Evolutionary conservation across 2,888 invertebrate genomes (phyloP), one percentile per base, ranked within the genome.

Genomic region (Nezara viridula): DNA sequence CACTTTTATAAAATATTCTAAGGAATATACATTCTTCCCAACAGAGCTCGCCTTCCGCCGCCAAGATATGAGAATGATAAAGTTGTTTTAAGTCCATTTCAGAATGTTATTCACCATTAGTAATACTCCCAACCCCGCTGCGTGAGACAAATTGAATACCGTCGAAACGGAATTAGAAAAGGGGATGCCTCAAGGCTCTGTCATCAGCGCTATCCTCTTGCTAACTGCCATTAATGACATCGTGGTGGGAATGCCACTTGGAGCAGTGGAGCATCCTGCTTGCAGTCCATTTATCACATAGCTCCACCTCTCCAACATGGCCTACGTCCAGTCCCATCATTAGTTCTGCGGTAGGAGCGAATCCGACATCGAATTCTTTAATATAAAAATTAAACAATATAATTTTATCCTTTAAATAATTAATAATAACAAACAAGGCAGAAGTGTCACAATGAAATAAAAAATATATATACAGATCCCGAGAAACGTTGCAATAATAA

Each of bases 201-300:
- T 85, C 44, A 47, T 85, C 47, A 85, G 81, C 24, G 24, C 81
- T 81, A 44, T 44, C 85, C 85, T 85, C 10, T 9, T 27, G 47
- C 27, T 44, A 47, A 85, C 49, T 85, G 85, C 47, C 85, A 85
- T 85, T 47, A 85, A 85, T 47, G 85, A 47, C 85, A 85, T 85
- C 66, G 66, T 37, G 66, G 66, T 37, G 37, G 19, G 66, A 73
- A 73, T 73, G 37, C 66, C 60, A 14, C 14, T 73, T 73, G 66
- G 66, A 73, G 66, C 32, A 37, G 32, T 37, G 66, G 66, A 73
- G 32, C 66, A 37, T 73, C 66, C 21, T 73, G 0, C 27, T 73
- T 73, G 66, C 66, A 73, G 66, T 73, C 66, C 66, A 73, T 73
- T 73, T 73, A 73, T 73, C 66, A 73, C 66, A 73, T 73, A 73